Base-by-base conservation (phyloP, 1,140 invertebrate species). In the Nomia melanderi region DNA sequence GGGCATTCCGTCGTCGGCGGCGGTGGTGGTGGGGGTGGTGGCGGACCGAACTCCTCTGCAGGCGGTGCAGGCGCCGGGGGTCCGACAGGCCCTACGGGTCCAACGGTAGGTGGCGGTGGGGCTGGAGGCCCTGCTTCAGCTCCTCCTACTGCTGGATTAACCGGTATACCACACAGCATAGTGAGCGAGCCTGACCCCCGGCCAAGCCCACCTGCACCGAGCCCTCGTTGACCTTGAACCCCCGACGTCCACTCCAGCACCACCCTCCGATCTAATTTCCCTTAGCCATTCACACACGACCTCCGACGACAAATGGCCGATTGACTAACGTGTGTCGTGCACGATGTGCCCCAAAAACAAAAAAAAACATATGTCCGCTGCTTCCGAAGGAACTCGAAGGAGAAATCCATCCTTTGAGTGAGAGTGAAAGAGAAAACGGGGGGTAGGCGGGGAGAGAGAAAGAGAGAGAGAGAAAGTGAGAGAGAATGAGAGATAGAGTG, bases 111-210 rank as follows among this genome's bases (percentile, higher is more conserved):
- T 67, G 81, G 78, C 66, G 84, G 80, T 63, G 88, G 87, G 77
- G 84, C 79, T 66, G 88, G 88, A 72, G 87, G 87, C 81, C 87
- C 87, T 69, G 81, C 83, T 70, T 83, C 85, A 79, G 87, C 84
- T 77, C 88, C 88, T 83, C 88, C 91, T 75, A 86, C 88, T 79
- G 89, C 85, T 79, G 90, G 88, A 86, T 81, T 91, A 81, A 87
- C 90, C 78, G 91, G 90, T 83, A 83, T 92, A 89, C 91, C 91
- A 90, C 91, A 91, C 89, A 92, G 89, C 90, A 91, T 92, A 89
- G 91, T 92, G 81, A 91, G 89, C 89, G 91, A 92, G 87, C 91
- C 91, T 85, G 91, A 91, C 81, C 91, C 91, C 74, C 91, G 91
- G 88, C 91, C 91, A 67, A 92, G 91, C 87, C 91, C 91, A 84